Percentiles rank a stretch among this genome's conserved stretches.
These are phyloP conservation scores for Myanophis thanlyinensis DNA, from an alignment of 2,113 vertebrate species.

Conservation along the genomic window DNA sequence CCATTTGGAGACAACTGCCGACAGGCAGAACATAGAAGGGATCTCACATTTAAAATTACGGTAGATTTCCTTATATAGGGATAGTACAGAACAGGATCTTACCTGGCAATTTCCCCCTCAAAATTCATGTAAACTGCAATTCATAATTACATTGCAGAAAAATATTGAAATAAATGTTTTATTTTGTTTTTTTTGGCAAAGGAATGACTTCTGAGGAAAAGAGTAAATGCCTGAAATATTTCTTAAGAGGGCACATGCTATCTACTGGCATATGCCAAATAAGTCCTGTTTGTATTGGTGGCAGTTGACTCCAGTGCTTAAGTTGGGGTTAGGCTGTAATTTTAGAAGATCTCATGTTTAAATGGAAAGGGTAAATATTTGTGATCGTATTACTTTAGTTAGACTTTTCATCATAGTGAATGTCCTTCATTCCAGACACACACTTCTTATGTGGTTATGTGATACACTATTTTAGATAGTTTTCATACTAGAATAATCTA, in stretches of 20 bases:
- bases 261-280: not conserved
- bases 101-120: not conserved
- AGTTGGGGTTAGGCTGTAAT: not conserved
- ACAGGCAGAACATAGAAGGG: not conserved
- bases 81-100: not conserved
- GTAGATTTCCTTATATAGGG: not conserved
- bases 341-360: constrained; percentile 9
- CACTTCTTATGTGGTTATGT: not conserved
- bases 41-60: not conserved
- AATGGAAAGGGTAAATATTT: constrained; percentile 23
- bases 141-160: not conserved
- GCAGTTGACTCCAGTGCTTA: not conserved
- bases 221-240: not conserved
- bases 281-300: not conserved
- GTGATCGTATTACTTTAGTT: not conserved
- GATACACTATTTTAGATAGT: not conserved
- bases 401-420: not conserved
- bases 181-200: not conserved
- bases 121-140: not conserved
- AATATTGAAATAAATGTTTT: not conserved
- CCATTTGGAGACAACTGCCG: not conserved
- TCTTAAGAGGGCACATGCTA: not conserved
- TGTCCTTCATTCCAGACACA: not conserved
- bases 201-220: not conserved
- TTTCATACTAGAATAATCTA: not conserved